Evolutionary conservation across 2,888 invertebrate genomes (phyloP).

Genomic region (Fragum fragum): DNA sequence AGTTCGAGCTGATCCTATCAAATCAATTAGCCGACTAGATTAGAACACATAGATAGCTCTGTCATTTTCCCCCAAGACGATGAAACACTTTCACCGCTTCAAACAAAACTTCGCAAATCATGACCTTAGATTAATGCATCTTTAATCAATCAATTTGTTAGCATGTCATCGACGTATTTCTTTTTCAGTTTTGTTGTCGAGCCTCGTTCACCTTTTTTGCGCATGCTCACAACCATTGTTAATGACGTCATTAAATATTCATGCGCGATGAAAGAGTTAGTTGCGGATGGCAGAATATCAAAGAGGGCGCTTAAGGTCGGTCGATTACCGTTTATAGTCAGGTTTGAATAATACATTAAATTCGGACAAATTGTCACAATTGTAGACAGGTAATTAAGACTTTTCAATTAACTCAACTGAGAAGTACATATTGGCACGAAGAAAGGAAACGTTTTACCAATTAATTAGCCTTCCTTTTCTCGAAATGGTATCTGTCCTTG

Average conservation of each 20-base stretch:
- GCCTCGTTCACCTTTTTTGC: neutral
- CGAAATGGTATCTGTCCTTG: too few relatives aligned
- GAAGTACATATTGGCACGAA: neutral
- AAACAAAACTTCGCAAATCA: constrained; percentile 39
- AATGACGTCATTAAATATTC: constrained; percentile 30
- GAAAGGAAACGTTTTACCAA: neutral
- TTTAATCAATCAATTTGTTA: constrained; percentile 38
- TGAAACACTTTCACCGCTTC: constrained; percentile 57
- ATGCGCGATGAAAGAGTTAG: constrained; percentile 30
- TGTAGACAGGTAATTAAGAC: neutral
- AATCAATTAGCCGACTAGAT: constrained; percentile 54
- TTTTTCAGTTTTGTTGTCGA: neutral
- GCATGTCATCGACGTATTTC: constrained; percentile 20
- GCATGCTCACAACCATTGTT: constrained; percentile 18
- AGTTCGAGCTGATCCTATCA: constrained; percentile 36
- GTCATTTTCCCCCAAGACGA: neutral
- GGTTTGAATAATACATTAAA: constrained; percentile 12
- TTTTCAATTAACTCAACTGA: neutral
- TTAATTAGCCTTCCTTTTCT: neutral
- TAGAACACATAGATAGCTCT: constrained; percentile 13
- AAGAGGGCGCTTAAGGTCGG: constrained; percentile 26
- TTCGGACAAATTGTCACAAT: constrained; percentile 10
- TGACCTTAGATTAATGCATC: constrained; percentile 44
- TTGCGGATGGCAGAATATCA: constrained; percentile 16
- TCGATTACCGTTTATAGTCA: constrained; percentile 30